These are phyloP conservation scores for Thymallus thymallus DNA, from an alignment of 2,113 vertebrate species.

Conservation along the genomic window DNA sequence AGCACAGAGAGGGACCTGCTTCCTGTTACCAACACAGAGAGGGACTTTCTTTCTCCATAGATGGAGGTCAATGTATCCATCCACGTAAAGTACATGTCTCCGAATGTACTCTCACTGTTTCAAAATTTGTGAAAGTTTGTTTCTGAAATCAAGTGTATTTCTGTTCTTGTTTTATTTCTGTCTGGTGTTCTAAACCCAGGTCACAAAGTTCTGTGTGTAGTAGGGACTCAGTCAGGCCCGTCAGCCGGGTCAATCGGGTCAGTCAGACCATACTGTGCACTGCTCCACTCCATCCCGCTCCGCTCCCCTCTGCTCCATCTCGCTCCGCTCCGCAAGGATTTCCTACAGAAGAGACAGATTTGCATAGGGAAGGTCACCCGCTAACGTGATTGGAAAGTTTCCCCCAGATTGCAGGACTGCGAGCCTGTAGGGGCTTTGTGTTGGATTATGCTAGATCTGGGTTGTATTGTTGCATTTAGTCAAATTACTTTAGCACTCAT, in stretches of 20 bases:
- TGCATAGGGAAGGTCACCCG: conserved; percentile 22
- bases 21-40: too few species aligned
- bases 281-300: too few species aligned
- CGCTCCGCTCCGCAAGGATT: too few species aligned
- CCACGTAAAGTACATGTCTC: too few species aligned
- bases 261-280: background rate
- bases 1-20: too few species aligned
- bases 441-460: conserved; percentile 21
- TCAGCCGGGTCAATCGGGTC: too few species aligned
- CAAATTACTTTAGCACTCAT: conserved; percentile 36
- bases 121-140: too few species aligned
- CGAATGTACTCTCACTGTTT: too few species aligned
- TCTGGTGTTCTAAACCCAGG: too few species aligned
- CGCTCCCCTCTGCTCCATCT: too few species aligned
- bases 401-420: background rate
- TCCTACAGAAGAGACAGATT: background rate
- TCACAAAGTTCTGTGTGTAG: too few species aligned
- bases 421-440: conserved; percentile 1
- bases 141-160: background rate
- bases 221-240: background rate
- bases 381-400: conserved; percentile 26
- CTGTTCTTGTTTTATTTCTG: background rate
- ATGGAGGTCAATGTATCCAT: background rate
- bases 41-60: background rate
- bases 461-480: conserved; percentile 34